These are phyloP conservation scores for Drosophila affinis DNA, from an alignment of 2,888 invertebrate species.

Conservation along the genomic window DNA sequence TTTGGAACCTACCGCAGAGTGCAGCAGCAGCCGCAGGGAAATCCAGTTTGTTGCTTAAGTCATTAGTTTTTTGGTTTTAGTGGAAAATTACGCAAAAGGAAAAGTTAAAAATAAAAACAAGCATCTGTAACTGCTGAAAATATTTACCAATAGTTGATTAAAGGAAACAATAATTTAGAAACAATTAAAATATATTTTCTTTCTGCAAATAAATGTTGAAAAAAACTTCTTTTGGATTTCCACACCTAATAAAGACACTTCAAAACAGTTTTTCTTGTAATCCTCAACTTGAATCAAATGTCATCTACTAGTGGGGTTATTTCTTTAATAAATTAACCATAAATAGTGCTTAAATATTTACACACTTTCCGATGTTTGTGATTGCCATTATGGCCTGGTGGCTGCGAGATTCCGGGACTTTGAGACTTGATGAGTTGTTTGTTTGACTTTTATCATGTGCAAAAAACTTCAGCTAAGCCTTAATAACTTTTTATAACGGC, in stretches of 20 bases:
- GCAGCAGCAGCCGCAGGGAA: constrained; percentile 6
- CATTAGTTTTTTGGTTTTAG: constrained; percentile 52
- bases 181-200: too few relatives aligned
- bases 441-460: constrained; percentile 47
- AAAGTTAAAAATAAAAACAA: not conserved
- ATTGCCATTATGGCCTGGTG: constrained; percentile 28
- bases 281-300: not conserved
- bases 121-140: not conserved
- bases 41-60: constrained; percentile 72
- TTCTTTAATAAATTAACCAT: not conserved
- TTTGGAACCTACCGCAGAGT: constrained; percentile 14
- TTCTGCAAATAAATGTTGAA: too few relatives aligned
- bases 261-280: too few relatives aligned
- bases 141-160: too few relatives aligned
- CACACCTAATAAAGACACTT: not conserved
- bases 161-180: too few relatives aligned
- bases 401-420: constrained; percentile 16
- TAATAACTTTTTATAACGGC: constrained; percentile 74
- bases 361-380: constrained; percentile 9
- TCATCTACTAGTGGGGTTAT: too few relatives aligned
- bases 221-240: not conserved
- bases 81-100: not conserved
- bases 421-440: constrained; percentile 38
- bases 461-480: constrained; percentile 42
- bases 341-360: constrained; percentile 9